Base-by-base conservation (phyloP, 2,113 vertebrate genomes). In the Sialia sialis region DNA sequence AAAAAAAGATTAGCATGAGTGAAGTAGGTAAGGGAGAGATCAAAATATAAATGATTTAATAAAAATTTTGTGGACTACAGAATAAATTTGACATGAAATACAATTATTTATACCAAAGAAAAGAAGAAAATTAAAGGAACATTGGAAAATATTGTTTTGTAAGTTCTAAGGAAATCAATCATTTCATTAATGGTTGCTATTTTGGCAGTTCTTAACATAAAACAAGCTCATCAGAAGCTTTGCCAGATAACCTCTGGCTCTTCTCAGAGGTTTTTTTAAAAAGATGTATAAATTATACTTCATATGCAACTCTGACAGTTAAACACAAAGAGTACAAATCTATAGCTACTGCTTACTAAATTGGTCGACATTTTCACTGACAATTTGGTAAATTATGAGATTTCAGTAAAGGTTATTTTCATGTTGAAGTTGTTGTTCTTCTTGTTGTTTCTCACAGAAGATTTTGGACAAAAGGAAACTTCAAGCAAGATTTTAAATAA, bases 211-310 rank as follows among this genome's bases (percentile, higher is more conserved):
- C 32, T 88, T 77, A 76, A 27, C 19, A 84, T 56, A 73, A 93
- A 95, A 81, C 29, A 85, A 83, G 34, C 9, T 96, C 43, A 89
- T 92, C 74, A 92, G 87, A 92, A 86, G 36, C 39, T 90, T 89
- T 94, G 93, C 76, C 94, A 95, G 87, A 94, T 78, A 85, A 80
- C 82, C 82, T 95, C 79, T 94, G 85, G 58, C 62, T 91, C 64
- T 79, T 87, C 55, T 78, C 30, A 68, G 19, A 76, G 62, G 51
- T 81, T 90, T 96, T 96, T 87, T 95, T 13, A 86, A 82, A 44
- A 85, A 51, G 27, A n/a, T 32, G 1, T 83, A 54, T 93, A 56
- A 93, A 86, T 95, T 90, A 39, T 70, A 43, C 20, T 85, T 84
- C 54, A 30, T 73, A 5, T 76, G 34, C 21, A 59, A 14, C 21